These are phyloP conservation scores for Pangasius macronema DNA, from an alignment of 2,797 vertebrate species.

Conservation along the genomic window DNA sequence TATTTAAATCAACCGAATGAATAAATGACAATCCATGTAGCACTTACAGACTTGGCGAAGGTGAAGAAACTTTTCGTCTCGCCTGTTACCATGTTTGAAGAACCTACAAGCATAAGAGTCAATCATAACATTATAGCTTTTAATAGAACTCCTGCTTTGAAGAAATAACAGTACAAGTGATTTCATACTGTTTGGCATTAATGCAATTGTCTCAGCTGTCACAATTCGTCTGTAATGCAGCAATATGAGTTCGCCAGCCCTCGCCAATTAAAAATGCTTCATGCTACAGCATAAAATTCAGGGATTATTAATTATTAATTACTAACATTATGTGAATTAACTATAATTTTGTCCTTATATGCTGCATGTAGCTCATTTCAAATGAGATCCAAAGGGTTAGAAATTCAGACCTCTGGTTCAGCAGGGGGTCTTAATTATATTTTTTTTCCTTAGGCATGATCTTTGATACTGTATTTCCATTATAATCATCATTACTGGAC, in stretches of 20 bases:
- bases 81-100: conserved; percentile 98
- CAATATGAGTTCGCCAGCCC: conserved; percentile 16
- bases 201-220: conserved; percentile 49
- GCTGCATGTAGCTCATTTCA: conserved; percentile 8
- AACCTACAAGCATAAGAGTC: conserved; percentile 80
- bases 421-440: background rate
- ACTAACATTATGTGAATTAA: conserved; percentile 19
- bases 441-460: background rate
- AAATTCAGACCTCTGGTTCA: background rate
- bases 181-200: conserved; percentile 36
- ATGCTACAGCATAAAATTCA: conserved; percentile 19
- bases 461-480: background rate
- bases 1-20: background rate
- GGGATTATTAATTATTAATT: conserved; percentile 37
- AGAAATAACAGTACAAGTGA: background rate
- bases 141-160: conserved; percentile 9
- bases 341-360: conserved; percentile 23
- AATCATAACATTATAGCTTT: background rate
- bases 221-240: conserved; percentile 33
- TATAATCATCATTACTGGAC: background rate
- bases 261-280: conserved; percentile 31
- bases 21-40: conserved; percentile 21
- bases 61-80: conserved; percentile 99
- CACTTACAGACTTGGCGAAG: conserved; percentile 98
- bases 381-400: conserved; percentile 30